Evolutionary conservation across 2,888 invertebrate genomes (phyloP).

Genomic region (Odontomyia ornata): DNA sequence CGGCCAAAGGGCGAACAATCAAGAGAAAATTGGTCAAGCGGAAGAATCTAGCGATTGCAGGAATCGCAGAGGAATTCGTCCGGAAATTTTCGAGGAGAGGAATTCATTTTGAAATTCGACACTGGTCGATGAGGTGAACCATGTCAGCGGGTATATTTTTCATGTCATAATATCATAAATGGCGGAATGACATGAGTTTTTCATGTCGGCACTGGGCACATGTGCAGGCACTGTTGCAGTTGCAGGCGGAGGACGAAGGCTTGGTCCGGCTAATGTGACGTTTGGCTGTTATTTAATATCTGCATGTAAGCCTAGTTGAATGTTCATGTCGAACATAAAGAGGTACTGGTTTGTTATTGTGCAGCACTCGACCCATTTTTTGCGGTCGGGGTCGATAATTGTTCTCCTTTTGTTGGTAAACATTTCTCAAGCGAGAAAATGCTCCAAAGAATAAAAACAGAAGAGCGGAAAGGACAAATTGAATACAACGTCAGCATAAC

Average conservation of each 20-base stretch:
- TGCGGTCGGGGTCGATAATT: neutral
- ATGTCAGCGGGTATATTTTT: conserved; percentile 44
- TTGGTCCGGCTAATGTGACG: neutral
- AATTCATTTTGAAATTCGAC: conserved; percentile 42
- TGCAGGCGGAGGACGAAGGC: neutral
- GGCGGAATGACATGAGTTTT: conserved; percentile 55
- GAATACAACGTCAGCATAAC: too few relatives aligned
- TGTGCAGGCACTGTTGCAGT: neutral
- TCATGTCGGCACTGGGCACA: conserved; percentile 50
- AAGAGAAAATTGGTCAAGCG: conserved; percentile 24
- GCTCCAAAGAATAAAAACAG: too few relatives aligned
- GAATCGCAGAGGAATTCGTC: neutral
- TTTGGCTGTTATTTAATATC: conserved; percentile 19
- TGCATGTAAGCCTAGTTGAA: conserved; percentile 30
- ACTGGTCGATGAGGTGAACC: conserved; percentile 37
- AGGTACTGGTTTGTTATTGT: conserved; percentile 25
- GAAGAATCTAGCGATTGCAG: neutral
- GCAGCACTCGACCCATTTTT: neutral
- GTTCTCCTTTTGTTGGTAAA: too few relatives aligned
- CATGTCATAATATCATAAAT: conserved; percentile 48
- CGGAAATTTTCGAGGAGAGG: conserved; percentile 32
- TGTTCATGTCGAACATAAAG: conserved; percentile 42
- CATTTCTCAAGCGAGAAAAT: too few relatives aligned
- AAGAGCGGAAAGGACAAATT: too few relatives aligned
- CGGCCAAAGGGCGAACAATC: conserved; percentile 30